These are phyloP conservation scores for Cryptotermes secundus DNA, from an alignment of 1,140 invertebrate species.

Conservation along the genomic window DNA sequence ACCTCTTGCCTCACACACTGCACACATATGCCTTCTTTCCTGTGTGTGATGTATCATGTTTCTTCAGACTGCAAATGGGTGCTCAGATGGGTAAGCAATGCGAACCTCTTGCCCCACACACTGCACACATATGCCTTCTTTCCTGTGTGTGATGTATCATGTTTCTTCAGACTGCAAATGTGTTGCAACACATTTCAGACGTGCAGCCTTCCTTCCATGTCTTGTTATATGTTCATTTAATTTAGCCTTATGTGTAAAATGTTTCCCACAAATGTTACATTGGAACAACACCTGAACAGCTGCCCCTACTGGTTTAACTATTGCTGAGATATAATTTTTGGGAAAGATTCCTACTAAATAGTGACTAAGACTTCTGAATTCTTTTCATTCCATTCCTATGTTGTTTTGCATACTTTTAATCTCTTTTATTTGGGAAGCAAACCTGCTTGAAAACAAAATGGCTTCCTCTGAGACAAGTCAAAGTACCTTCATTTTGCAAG, in stretches of 20 bases:
- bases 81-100: not conserved
- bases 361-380: too few relatives aligned
- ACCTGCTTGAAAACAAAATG: too few relatives aligned
- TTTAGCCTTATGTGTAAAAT: slow-evolving; percentile 71
- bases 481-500: too few relatives aligned
- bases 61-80: slow-evolving; percentile 61
- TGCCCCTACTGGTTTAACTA: not conserved
- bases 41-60: slow-evolving; percentile 83
- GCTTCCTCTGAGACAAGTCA: too few relatives aligned
- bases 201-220: not conserved
- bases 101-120: slow-evolving; percentile 24
- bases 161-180: slow-evolving; percentile 73
- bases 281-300: slow-evolving; percentile 65
- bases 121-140: slow-evolving; percentile 60
- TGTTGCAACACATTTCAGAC: too few relatives aligned
- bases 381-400: too few relatives aligned
- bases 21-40: slow-evolving; percentile 67
- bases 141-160: slow-evolving; percentile 83
- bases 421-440: too few relatives aligned
- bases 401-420: too few relatives aligned
- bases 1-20: slow-evolving; percentile 12
- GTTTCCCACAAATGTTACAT: slow-evolving; percentile 68
- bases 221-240: not conserved
- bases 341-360: slow-evolving; percentile 41
- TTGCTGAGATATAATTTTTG: slow-evolving; percentile 47